Conservation (phyloP, 2,797 vertebrate species). For the Melanotaenia boesemani region DNA sequence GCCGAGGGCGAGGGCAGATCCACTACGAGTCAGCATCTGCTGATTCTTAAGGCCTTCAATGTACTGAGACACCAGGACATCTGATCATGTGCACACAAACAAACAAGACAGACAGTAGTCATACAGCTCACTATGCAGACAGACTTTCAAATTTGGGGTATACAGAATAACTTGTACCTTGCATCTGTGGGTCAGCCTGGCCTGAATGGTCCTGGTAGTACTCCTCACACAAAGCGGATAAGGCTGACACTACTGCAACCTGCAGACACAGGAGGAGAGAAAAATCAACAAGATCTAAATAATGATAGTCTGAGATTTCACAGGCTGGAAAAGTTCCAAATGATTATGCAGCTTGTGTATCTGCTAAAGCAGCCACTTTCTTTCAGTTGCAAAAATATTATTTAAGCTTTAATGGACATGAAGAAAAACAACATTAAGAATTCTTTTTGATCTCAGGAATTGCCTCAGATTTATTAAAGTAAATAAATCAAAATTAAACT, state of each 20-base stretch:
- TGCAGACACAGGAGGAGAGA: constrained; percentile 55
- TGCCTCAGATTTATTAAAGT: neutral
- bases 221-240: constrained; percentile 88
- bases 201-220: constrained; percentile 83
- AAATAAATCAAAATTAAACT: neutral
- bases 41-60: constrained; percentile 84
- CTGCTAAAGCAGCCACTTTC: neutral
- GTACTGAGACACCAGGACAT: constrained; percentile 86
- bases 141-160: neutral
- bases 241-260: constrained; percentile 86
- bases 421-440: neutral
- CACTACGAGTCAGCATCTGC: constrained; percentile 89
- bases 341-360: neutral
- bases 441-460: too few relatives aligned
- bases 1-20: constrained; percentile 91
- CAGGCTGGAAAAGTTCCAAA: neutral
- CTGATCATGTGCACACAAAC: constrained; percentile 70
- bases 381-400: neutral
- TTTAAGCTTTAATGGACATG: neutral
- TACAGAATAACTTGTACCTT: constrained; percentile 76
- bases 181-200: constrained; percentile 79
- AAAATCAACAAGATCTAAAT: neutral
- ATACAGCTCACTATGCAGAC: neutral
- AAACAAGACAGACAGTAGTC: neutral
- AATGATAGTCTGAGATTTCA: neutral